Base-by-base conservation (phyloP, 2,113 vertebrate genomes). In the Notothenia coriiceps region DNA sequence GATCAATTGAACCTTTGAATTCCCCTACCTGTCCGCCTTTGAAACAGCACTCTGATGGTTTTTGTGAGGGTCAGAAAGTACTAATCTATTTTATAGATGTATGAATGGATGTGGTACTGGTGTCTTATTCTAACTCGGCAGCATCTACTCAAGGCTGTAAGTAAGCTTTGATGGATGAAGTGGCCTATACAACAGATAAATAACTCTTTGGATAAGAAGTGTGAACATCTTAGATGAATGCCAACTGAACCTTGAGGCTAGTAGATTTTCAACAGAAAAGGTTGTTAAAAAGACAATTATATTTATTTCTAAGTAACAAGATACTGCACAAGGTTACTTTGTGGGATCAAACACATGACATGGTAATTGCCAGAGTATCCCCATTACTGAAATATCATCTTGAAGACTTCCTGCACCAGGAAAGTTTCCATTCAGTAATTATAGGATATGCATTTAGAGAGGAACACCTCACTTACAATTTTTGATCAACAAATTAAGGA, bases 1-100 rank as follows among this genome's bases (percentile, higher is more conserved):
- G 52, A 71, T 81, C 63, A 77, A 66, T 59, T 70, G 50, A 33
- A 62, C 20, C 18, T 68, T 74, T 49, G 69, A 80, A 51, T 67
- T 40, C 46, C 10, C 33, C 4, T 22, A 62, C 65, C 44, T 76
- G 50, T 14, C 25, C 56, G 35, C 72, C 51, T 54, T 54, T 70
- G 12, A 59, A 51, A 44, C 49, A 43, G 51, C 10, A 7, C 46
- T 61, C 20, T 56, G 62, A 60, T 62, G 66, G 22, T 35, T 51
- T 52, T 6, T 55, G 12, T 64, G 49, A 29, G 43, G 54, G 49
- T 74, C 64, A 61, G 74, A 9, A 49, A 49, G 43, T 5, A 13
- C 12, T 49, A 25, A 25, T 25, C 4, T 49, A 13, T 66, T 61
- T 66, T 44, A 43, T 0, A 46, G 12, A 60, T 70, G 4, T 49